phyloP scores from a whole-genome alignment of 2,888 invertebrate species.

The Synanthedon formicaeformis region DNA sequence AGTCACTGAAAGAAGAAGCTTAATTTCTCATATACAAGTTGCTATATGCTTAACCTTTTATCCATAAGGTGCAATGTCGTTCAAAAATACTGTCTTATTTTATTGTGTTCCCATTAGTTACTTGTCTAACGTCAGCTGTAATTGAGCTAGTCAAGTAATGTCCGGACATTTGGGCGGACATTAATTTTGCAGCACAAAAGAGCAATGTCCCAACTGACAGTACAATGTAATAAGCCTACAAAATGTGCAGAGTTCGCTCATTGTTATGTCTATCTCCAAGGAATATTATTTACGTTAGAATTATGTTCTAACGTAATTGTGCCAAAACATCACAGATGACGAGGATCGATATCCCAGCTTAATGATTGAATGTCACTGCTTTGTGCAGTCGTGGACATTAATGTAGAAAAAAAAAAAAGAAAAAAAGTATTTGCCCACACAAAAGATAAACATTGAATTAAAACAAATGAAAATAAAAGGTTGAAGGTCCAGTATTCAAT shows the following conservation, averaged over 20 bases:
- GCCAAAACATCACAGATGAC: neutral
- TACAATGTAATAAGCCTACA: slow-evolving; percentile 2
- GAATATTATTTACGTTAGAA: neutral
- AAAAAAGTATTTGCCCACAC: too few relatives aligned
- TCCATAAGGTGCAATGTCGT: neutral
- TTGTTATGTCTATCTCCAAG: neutral
- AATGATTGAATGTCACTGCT: too few relatives aligned
- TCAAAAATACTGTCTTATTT: neutral
- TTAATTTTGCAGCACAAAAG: slow-evolving; percentile 1
- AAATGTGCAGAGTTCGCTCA: neutral
- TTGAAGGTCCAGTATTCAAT: too few relatives aligned
- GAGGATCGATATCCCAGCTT: too few relatives aligned
- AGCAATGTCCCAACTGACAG: slow-evolving; percentile 1
- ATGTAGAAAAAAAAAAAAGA: too few relatives aligned
- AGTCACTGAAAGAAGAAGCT: too few relatives aligned
- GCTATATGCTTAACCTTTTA: neutral
- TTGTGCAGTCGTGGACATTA: too few relatives aligned
- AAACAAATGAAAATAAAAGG: too few relatives aligned
- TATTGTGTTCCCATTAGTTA: neutral
- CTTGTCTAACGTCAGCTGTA: slow-evolving; percentile 1
- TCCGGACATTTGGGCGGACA: slow-evolving; percentile 1
- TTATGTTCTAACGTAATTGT: neutral
- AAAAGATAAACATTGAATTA: too few relatives aligned
- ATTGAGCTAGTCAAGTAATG: slow-evolving; percentile 1
- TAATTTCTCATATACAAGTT: too few relatives aligned